Percentiles rank a stretch among this genome's conserved stretches.
Evolutionary conservation across 2,113 vertebrate species (phyloP).

Genomic region (Nicator chloris): DNA sequence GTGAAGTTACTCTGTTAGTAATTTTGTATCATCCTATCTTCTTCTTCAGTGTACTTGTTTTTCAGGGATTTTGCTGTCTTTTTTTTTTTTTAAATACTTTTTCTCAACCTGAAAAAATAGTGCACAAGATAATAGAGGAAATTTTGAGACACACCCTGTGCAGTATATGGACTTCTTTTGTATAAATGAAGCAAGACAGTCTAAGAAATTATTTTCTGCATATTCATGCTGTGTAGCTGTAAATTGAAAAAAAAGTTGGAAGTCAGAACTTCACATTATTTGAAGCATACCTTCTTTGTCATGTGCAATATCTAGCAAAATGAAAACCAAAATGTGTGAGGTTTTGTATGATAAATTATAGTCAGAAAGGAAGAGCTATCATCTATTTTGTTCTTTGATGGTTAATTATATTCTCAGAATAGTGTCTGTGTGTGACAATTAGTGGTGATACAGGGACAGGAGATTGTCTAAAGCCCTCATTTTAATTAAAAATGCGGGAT

Average conservation of each 20-base stretch:
- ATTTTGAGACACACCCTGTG: not conserved
- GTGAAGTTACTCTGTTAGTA: not conserved
- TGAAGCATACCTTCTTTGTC: not conserved
- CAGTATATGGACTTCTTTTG: not conserved
- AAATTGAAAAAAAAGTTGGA: not conserved
- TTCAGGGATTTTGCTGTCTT: not conserved
- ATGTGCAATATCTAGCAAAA: not conserved
- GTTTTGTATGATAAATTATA: not conserved
- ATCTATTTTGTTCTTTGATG: not conserved
- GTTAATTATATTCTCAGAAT: slow-evolving; percentile 20
- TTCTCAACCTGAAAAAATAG: not conserved
- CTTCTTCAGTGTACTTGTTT: not conserved
- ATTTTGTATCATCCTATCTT: not conserved
- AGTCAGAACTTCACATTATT: not conserved
- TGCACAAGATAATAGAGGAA: not conserved
- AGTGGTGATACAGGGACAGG: not conserved
- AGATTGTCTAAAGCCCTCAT: slow-evolving; percentile 9
- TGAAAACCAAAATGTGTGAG: not conserved
- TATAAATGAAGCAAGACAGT: not conserved
- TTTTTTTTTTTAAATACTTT: not conserved
- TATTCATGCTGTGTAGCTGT: not conserved
- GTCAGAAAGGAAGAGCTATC: not conserved
- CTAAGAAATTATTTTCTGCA: not conserved
- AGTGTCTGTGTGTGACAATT: not conserved
- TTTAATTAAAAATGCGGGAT: slow-evolving; percentile 57